Evolutionary conservation across 2,888 invertebrate genomes (phyloP).

Genomic region (Andrena haemorrhoa): DNA sequence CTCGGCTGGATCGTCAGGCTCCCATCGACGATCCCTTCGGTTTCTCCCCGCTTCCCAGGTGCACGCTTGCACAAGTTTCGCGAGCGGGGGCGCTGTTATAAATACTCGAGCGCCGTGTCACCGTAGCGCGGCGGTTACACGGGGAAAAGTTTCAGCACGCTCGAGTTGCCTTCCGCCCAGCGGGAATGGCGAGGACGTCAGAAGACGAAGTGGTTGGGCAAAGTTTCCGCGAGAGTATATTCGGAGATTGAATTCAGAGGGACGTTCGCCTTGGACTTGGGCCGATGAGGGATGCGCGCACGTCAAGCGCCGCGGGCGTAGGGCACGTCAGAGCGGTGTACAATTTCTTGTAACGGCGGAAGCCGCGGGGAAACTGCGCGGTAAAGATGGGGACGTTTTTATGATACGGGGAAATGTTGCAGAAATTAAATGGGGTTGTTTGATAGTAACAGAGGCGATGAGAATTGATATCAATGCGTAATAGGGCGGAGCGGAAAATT

Average conservation of each 20-base stretch:
- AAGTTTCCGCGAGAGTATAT: constrained; percentile 62
- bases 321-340: no score
- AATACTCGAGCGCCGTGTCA: constrained; percentile 60
- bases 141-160: constrained; percentile 53
- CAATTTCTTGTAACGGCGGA: no score
- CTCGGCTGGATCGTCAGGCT: constrained; percentile 31
- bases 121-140: constrained; percentile 40
- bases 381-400: no score
- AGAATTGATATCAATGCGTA: no score
- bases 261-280: constrained; percentile 53
- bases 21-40: constrained; percentile 23
- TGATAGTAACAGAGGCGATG: no score
- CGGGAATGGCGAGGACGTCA: constrained; percentile 3
- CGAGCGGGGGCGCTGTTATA: constrained; percentile 56
- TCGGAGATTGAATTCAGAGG: constrained; percentile 67
- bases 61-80: no score
- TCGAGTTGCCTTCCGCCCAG: constrained; percentile 27
- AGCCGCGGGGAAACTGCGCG: no score
- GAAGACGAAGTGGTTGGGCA: constrained; percentile 19
- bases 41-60: neutral
- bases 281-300: constrained; percentile 40
- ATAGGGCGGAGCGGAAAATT: no score
- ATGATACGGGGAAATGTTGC: no score
- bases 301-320: constrained; percentile 19
- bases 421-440: no score